These are phyloP conservation scores for Eufriesea mexicana DNA, from an alignment of 1,140 invertebrate genomes.

Conservation along the genomic window DNA sequence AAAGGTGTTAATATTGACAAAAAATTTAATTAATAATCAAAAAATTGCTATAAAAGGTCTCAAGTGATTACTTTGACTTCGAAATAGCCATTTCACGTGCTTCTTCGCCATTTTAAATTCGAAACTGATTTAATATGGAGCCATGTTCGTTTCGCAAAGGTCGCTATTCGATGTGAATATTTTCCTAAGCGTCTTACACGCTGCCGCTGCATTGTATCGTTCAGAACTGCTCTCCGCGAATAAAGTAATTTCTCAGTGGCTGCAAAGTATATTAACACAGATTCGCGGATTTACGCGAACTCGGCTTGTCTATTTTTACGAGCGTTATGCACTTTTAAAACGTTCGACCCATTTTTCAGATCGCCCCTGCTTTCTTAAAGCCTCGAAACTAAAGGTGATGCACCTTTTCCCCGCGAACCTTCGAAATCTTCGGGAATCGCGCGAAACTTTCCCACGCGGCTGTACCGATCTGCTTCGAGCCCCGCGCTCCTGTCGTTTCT, in stretches of 20 bases:
- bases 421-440: constrained; percentile 8
- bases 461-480: neutral
- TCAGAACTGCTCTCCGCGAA: neutral
- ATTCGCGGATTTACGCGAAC: constrained; percentile 9
- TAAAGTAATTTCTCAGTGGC: constrained; percentile 3
- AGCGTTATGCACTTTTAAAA: constrained; percentile 31
- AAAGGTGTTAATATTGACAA: too few species aligned
- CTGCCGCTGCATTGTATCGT: neutral
- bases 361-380: neutral
- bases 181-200: neutral
- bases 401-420: neutral
- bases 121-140: too few species aligned
- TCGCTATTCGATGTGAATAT: neutral
- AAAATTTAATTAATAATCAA: neutral
- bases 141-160: neutral
- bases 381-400: constrained; percentile 19
- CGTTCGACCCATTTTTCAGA: constrained; percentile 34
- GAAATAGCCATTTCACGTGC: neutral
- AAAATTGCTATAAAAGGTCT: too few species aligned
- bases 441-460: constrained; percentile 8
- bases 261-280: constrained; percentile 6
- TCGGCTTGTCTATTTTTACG: constrained; percentile 5
- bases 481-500: neutral
- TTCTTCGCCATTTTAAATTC: neutral
- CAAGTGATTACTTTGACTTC: too few species aligned